A percentile compares a stretch with the other conserved stretches of the same genome.
These are phyloP conservation scores for Antigone vipio DNA, from an alignment of 2,113 vertebrate species.

Conservation along the genomic window DNA sequence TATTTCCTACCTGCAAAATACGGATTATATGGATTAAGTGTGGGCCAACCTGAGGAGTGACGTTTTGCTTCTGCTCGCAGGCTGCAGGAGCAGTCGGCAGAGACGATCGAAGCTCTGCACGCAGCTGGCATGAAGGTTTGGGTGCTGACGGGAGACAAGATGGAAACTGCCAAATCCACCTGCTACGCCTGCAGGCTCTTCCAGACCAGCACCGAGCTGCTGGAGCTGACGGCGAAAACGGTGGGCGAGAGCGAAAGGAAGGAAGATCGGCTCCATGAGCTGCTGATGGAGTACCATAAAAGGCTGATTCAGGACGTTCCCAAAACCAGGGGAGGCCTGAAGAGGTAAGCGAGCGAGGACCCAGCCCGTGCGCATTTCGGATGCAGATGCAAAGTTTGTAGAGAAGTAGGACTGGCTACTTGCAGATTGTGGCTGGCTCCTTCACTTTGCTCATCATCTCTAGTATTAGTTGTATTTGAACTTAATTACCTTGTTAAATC, in stretches of 20 bases:
- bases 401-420: not conserved
- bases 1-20: not conserved
- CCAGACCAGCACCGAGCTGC: slow-evolving; percentile 88
- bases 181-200: slow-evolving; percentile 95
- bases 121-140: slow-evolving; percentile 93
- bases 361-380: accelerated
- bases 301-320: slow-evolving; percentile 86
- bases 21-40: not conserved
- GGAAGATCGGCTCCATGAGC: slow-evolving; percentile 86
- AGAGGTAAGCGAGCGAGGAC: slow-evolving; percentile 79
- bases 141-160: slow-evolving; percentile 97
- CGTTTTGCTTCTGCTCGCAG: slow-evolving; percentile 60
- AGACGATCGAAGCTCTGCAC: slow-evolving; percentile 93
- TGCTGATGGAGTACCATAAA: slow-evolving; percentile 89
- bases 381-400: not conserved
- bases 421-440: accelerated
- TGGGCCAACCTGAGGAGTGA: accelerated
- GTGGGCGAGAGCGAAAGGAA: slow-evolving; percentile 80
- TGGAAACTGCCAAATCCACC: slow-evolving; percentile 96
- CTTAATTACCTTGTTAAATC: not conserved
- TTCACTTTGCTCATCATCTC: not conserved
- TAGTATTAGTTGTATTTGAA: not conserved
- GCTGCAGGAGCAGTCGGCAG: slow-evolving; percentile 92
- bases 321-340: slow-evolving; percentile 74
- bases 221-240: slow-evolving; percentile 87